Conservation (phyloP, 2,888 invertebrate species). For the Notodromas monacha region DNA sequence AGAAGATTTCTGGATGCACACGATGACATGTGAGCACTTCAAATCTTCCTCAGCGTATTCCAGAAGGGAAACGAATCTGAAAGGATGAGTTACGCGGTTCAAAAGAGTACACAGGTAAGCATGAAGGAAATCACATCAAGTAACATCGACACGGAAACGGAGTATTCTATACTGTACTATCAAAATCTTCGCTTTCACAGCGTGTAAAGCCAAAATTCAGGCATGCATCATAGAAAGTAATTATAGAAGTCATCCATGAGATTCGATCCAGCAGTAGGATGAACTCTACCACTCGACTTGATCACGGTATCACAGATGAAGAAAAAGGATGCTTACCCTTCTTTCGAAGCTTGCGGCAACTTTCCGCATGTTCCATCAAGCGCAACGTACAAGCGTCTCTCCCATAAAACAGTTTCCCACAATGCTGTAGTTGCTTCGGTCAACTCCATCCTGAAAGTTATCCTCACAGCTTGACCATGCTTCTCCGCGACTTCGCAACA, state of each 20-base stretch:
- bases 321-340: conserved; percentile 32
- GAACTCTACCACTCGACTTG: no score
- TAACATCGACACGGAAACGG: no score
- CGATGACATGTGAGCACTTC: conserved; percentile 39
- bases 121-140: no score
- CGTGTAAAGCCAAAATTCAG: no score
- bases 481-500: conserved; percentile 22
- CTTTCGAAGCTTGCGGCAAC: conserved; percentile 65
- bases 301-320: no score
- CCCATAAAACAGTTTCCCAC: conserved; percentile 52
- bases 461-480: conserved; percentile 28
- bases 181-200: no score
- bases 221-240: no score
- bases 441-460: conserved; percentile 40
- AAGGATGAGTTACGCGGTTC: no score
- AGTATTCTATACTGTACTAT: no score
- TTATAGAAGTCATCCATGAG: no score
- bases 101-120: no score
- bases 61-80: conserved; percentile 46
- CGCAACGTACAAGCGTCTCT: conserved; percentile 43
- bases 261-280: no score
- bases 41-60: conserved; percentile 85
- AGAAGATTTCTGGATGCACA: conserved; percentile 48
- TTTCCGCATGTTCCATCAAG: conserved; percentile 56
- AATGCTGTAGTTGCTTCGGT: conserved; percentile 40